Base-by-base conservation (phyloP, 2,888 invertebrate species). In the Lucinisca nassula region DNA sequence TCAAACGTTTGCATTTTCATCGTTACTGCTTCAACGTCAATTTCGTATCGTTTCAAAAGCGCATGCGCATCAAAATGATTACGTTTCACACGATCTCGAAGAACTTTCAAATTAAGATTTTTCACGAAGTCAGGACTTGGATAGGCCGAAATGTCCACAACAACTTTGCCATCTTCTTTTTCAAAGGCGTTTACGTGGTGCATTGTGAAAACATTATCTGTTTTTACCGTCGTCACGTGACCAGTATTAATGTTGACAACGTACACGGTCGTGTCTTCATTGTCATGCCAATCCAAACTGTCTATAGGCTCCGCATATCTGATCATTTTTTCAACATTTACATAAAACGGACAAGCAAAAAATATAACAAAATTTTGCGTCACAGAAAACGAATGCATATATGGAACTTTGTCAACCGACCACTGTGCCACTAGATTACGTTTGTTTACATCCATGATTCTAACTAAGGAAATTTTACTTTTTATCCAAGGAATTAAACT, bases 361-460 rank as follows among this genome's bases (percentile, higher is more conserved):
- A 95, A 84, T 55, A 95, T 91, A 30, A 92, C 95, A 81, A 94
- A 94, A 51, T 93, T 90, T 72, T 89, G 32, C 0, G 95, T 95
- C 1, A 93, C 92, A 0, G 94, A 94, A 82, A 95, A 94, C 0
- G 95, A 95, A 84, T 95, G 95, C 95, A 95, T 95, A 85, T 95
- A 95, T 0, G 95, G 95, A 8, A 95, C 90, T 27, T 87, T 87
- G 32, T 92, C 93, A 40, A 94, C 93, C 0, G 82, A 37, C 93
- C 95, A 95, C 24, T 87, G 82, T 0, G 94, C 93, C 30, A 95
- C 85, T 10, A 93, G 85, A 74, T 95, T 93, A 12, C 95, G 86
- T 0, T 93, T 86, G 8, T 84, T 45, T 14, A 90, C 78, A 1
- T 94, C 93, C 78, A 89, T 89, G 17, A 95, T 92, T 38, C 95